These are phyloP conservation scores for Eristalis pertinax DNA, from an alignment of 2,888 invertebrate genomes.

Conservation along the genomic window DNA sequence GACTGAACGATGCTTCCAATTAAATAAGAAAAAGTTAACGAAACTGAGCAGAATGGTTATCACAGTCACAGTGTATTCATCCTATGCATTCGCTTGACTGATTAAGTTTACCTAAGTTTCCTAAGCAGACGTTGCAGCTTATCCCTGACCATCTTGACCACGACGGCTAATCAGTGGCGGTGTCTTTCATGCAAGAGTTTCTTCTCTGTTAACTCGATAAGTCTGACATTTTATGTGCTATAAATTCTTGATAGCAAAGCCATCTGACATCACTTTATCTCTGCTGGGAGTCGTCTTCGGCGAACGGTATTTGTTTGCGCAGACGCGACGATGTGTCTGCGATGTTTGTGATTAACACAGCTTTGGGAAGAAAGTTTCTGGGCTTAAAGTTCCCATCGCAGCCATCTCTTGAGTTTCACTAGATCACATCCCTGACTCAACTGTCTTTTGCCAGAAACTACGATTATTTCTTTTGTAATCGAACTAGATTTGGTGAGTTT, in stretches of 20 bases:
- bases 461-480: too few species aligned
- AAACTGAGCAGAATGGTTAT: too few species aligned
- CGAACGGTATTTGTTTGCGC: not conserved
- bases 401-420: not conserved
- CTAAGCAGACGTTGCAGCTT: too few species aligned
- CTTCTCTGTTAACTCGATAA: not conserved
- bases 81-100: too few species aligned
- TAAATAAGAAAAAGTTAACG: too few species aligned
- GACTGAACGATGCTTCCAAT: too few species aligned
- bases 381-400: not conserved
- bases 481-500: too few species aligned
- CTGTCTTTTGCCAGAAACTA: too few species aligned
- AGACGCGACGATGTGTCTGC: not conserved
- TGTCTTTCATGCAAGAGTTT: not conserved
- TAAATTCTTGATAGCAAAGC: not conserved
- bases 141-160: too few species aligned
- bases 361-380: not conserved
- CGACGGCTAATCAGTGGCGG: not conserved
- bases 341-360: not conserved
- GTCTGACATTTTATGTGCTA: not conserved
- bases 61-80: too few species aligned
- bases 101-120: too few species aligned
- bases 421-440: too few species aligned
- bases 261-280: not conserved
- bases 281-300: not conserved